Evolutionary conservation across 2,888 invertebrate genomes (phyloP), one percentile per base, ranked within the genome.

Genomic region (Neocrepidodera transversa): DNA sequence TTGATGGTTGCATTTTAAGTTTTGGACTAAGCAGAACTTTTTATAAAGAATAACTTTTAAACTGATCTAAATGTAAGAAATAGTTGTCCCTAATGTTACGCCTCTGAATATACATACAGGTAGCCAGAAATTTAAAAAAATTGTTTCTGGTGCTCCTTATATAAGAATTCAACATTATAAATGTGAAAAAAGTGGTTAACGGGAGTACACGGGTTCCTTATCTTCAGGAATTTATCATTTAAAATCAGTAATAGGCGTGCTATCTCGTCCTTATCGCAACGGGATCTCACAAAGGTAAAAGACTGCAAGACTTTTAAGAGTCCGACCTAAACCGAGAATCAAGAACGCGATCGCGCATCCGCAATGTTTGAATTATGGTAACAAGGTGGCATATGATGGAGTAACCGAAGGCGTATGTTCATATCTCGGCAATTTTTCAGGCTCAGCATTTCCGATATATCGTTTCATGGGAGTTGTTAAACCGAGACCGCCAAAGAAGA

Each of bases 401-500:
- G 62, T 60, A 58, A 60, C 62, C 54, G 57, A 43, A 48, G 64
- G 59, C 62, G 52, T 55, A 47, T 55, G 63, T 58, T 60, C 60
- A 61, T 65, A 64, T 66, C 59, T 62, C 56, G 40, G 40, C 52
- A 51, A 68, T 69, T 69, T 69, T 69, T 69, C 49, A 40, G 18
- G 40, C 57, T 35, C 49, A 16, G 51, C 58, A 64, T 63, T 60
- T 59, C 40, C 67, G 63, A 63, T 66, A 64, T 59, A 64, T 59
- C 62, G 68, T 47, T 68, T 69, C 68, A 68, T 69, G 69, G 65
- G 65, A 68, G 68, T 68, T 70, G 69, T 69, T 69, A 67, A 53
- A 64, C 35, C 62, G 67, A 62, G 68, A 68, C 71, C 71, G 71
- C 71, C 71, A 71, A 71, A 71, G 71, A 68, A 63, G 71, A 60